These are phyloP conservation scores for Miichthys miiuy DNA, from an alignment of 2,797 vertebrate species.

Conservation along the genomic window DNA sequence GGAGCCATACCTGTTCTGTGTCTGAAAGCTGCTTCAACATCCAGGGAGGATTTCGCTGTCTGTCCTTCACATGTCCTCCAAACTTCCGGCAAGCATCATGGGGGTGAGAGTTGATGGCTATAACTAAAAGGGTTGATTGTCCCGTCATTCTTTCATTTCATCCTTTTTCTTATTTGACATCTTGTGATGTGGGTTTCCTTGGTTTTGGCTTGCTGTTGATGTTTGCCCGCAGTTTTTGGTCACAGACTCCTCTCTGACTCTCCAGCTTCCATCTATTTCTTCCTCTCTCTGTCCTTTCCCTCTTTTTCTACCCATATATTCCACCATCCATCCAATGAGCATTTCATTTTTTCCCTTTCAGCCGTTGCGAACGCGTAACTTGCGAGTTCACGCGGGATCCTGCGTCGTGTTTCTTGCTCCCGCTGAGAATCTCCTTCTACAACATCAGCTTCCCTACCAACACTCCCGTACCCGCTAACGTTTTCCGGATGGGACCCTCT, in stretches of 20 bases:
- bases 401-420: slow-evolving; percentile 87
- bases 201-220: background rate
- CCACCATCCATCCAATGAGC: slow-evolving; percentile 36
- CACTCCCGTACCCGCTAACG: slow-evolving; percentile 88
- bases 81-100: slow-evolving; percentile 87
- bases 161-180: background rate
- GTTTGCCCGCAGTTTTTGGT: background rate
- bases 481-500: slow-evolving; percentile 94
- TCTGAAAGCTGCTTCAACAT: slow-evolving; percentile 93
- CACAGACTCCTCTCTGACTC: background rate
- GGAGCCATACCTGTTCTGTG: slow-evolving; percentile 89
- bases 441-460: slow-evolving; percentile 93
- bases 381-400: slow-evolving; percentile 88
- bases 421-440: slow-evolving; percentile 94
- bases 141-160: background rate
- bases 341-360: slow-evolving; percentile 83
- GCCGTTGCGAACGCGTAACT: slow-evolving; percentile 93
- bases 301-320: background rate
- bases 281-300: background rate
- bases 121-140: background rate
- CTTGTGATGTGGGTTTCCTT: background rate
- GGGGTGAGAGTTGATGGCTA: slow-evolving; percentile 85
- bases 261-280: background rate
- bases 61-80: slow-evolving; percentile 88
- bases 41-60: slow-evolving; percentile 91